phyloP scores from a whole-genome alignment of 2,797 vertebrate species.

The Threskiornis aethiopicus region DNA sequence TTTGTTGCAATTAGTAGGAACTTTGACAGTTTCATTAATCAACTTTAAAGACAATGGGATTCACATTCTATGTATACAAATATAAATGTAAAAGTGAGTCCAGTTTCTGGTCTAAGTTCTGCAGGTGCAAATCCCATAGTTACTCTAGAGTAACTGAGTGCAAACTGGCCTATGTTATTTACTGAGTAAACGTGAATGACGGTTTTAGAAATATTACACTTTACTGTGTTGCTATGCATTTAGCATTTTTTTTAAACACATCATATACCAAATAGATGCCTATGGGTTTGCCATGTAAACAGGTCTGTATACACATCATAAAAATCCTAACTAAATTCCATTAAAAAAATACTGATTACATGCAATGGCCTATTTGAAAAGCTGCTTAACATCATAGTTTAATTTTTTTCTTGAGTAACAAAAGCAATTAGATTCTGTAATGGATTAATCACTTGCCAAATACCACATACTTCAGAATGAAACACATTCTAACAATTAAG shows the following conservation, averaged over 20 bases:
- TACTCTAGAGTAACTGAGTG: neutral
- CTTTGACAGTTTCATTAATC: neutral
- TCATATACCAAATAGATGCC: neutral
- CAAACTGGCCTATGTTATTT: neutral
- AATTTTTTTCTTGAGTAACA: neutral
- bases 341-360: neutral
- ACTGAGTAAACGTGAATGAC: neutral
- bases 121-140: neutral
- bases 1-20: neutral
- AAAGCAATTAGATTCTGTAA: slow-evolving; percentile 9
- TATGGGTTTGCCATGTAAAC: neutral
- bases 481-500: neutral
- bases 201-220: neutral
- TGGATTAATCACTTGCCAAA: slow-evolving; percentile 3
- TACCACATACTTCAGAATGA: neutral
- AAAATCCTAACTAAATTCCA: neutral
- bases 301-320: neutral
- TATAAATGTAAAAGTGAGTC: neutral
- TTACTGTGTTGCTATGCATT: neutral
- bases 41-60: neutral
- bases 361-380: neutral
- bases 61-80: neutral
- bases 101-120: neutral
- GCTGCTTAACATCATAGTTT: neutral
- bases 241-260: neutral